These are phyloP conservation scores for Exaiptasia diaphana DNA, from an alignment of 64 coral and sea anemone species.

Conservation along the genomic window DNA sequence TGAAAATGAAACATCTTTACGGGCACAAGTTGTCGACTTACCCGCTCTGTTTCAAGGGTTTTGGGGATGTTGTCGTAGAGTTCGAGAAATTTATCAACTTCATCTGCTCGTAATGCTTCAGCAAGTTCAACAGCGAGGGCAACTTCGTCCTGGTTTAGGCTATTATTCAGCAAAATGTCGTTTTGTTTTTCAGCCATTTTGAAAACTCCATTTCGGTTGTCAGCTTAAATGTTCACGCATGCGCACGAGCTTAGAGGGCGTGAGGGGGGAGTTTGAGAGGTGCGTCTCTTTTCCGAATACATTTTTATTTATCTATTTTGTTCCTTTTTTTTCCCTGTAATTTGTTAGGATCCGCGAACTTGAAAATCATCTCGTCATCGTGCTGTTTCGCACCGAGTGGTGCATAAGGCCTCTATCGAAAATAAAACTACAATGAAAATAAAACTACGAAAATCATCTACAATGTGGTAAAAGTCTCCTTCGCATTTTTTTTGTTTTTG, in stretches of 20 bases:
- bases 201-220: slow-evolving; percentile 2
- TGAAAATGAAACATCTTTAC: too few relatives aligned
- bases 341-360: too few relatives aligned
- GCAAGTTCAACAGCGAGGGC: slow-evolving; percentile 63
- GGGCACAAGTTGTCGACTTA: slow-evolving; percentile 19
- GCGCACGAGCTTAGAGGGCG: neutral
- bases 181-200: neutral
- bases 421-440: too few relatives aligned
- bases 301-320: too few relatives aligned
- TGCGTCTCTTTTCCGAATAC: too few relatives aligned
- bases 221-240: neutral
- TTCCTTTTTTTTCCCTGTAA: too few relatives aligned
- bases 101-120: slow-evolving; percentile 64
- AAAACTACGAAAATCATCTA: too few relatives aligned
- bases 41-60: slow-evolving; percentile 50
- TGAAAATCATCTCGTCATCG: too few relatives aligned
- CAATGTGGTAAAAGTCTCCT: too few relatives aligned
- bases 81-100: slow-evolving; percentile 86
- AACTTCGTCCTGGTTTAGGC: slow-evolving; percentile 50
- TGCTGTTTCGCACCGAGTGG: too few relatives aligned
- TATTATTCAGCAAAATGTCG: neutral
- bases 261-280: neutral
- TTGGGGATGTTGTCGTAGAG: slow-evolving; percentile 91
- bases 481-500: too few relatives aligned
- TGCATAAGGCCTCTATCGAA: too few relatives aligned